A percentile compares a stretch with the other conserved stretches of the same genome.
These are phyloP conservation scores for Alfaro cultratus DNA, from an alignment of 2,797 vertebrate species.

Conservation along the genomic window DNA sequence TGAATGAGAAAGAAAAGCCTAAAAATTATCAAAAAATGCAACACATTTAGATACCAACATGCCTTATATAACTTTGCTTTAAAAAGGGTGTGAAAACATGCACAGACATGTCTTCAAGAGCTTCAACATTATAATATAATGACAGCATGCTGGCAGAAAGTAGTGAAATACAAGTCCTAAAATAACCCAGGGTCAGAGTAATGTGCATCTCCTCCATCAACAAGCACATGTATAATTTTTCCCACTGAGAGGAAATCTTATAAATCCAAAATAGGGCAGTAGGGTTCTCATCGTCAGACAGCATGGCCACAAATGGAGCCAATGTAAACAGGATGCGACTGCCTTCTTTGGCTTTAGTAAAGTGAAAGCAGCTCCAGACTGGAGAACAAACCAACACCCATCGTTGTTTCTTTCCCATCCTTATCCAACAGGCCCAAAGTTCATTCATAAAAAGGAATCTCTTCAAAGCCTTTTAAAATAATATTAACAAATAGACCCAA, in stretches of 20 bases:
- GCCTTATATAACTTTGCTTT: not conserved
- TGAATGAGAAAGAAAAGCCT: not conserved
- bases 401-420: slow-evolving; percentile 9
- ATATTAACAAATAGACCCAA: slow-evolving; percentile 3
- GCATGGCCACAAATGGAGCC: slow-evolving; percentile 31
- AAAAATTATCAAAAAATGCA: not conserved
- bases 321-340: slow-evolving; percentile 61
- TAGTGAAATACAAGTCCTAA: slow-evolving; percentile 4
- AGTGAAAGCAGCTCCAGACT: slow-evolving; percentile 33
- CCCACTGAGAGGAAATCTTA: slow-evolving; percentile 18
- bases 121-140: not conserved
- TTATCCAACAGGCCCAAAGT: not conserved
- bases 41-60: not conserved
- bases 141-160: slow-evolving; percentile 5
- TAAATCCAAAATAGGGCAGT: slow-evolving; percentile 36
- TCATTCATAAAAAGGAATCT: slow-evolving; percentile 50
- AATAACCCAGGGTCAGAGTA: slow-evolving; percentile 8
- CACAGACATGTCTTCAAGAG: not conserved
- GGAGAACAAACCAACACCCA: slow-evolving; percentile 37
- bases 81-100: not conserved
- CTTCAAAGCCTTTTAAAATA: slow-evolving; percentile 8
- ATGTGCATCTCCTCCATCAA: not conserved
- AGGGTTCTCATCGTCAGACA: slow-evolving; percentile 23
- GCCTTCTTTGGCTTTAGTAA: slow-evolving; percentile 53
- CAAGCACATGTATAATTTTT: not conserved